These are phyloP conservation scores for Tetheella fluctuosa DNA, from an alignment of 2,888 invertebrate genomes.

Conservation along the genomic window DNA sequence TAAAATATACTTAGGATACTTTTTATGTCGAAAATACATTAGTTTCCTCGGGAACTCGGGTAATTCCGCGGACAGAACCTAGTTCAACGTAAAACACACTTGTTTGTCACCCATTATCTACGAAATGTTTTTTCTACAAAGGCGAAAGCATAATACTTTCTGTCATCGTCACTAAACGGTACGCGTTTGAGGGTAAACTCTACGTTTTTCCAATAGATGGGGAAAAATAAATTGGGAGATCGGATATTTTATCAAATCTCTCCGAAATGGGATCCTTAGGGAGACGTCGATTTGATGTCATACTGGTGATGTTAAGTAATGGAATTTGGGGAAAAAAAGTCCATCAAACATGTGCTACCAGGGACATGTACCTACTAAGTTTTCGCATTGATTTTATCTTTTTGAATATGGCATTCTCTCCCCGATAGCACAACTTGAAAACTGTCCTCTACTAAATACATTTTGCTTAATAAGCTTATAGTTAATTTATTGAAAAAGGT, in stretches of 20 bases:
- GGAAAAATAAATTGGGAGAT: conserved; percentile 50
- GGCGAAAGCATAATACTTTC: conserved; percentile 12
- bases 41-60: too few species aligned
- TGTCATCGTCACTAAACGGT: conserved; percentile 16
- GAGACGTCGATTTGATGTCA: conserved; percentile 19
- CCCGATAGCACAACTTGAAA: background rate
- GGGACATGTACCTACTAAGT: background rate
- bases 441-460: background rate
- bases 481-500: too few species aligned
- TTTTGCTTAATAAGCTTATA: too few species aligned
- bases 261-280: conserved; percentile 36
- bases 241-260: conserved; percentile 53
- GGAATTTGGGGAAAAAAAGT: conserved; percentile 20
- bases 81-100: background rate
- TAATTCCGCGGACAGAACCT: background rate
- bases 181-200: conserved; percentile 18
- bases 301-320: conserved; percentile 24
- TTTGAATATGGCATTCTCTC: background rate
- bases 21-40: too few species aligned
- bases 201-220: conserved; percentile 39
- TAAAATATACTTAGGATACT: too few species aligned
- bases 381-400: background rate
- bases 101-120: conserved; percentile 6
- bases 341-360: conserved; percentile 3
- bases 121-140: conserved; percentile 15